Percentiles rank a stretch among this genome's conserved stretches.
These are phyloP conservation scores for Psittacula cyanocephala DNA, from an alignment of 2,113 vertebrate species.

Conservation along the genomic window DNA sequence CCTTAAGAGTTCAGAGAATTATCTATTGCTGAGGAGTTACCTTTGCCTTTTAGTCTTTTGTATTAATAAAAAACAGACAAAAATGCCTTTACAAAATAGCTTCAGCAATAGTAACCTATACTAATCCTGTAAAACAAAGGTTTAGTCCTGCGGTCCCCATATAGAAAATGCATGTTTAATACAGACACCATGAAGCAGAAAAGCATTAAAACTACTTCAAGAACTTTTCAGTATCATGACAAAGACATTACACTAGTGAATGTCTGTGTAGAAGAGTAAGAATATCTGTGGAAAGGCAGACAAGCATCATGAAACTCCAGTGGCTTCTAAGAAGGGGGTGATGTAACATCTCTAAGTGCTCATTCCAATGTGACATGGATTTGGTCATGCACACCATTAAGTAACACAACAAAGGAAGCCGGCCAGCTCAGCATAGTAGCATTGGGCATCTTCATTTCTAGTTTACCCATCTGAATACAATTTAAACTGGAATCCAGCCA, in stretches of 20 bases:
- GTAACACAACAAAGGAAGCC: background rate
- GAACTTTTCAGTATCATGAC: background rate
- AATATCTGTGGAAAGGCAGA: background rate
- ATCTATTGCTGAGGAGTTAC: background rate
- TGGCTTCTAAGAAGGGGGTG: background rate
- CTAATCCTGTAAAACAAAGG: background rate
- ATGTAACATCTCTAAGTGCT: background rate
- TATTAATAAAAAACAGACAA: background rate
- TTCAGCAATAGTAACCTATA: background rate
- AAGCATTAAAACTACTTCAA: background rate
- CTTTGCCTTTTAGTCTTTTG: background rate
- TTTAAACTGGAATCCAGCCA: background rate
- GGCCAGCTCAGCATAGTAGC: background rate
- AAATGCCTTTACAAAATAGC: background rate
- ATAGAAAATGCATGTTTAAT: background rate
- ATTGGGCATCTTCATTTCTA: background rate
- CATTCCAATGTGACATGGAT: background rate
- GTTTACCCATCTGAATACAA: background rate
- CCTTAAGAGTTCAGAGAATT: background rate
- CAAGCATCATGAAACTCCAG: background rate
- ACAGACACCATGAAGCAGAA: background rate
- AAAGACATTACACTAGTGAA: background rate
- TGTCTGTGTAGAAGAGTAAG: background rate
- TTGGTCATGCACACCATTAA: background rate
- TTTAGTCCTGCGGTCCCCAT: background rate